Evolutionary conservation across 2,797 vertebrate species (phyloP).

Genomic region (Rhyacichthys aspro): DNA sequence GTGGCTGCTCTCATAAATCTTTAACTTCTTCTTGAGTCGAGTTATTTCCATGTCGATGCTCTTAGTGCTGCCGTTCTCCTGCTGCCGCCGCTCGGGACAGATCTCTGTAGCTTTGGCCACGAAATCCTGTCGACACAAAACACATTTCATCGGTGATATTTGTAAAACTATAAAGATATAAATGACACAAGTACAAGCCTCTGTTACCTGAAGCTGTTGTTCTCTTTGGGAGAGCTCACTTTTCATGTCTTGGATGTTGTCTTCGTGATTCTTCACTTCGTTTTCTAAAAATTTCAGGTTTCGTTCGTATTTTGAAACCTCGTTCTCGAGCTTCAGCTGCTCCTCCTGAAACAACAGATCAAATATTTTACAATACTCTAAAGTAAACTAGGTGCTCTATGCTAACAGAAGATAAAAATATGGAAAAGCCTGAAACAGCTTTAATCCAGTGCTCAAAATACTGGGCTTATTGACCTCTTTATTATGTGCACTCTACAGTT

Average conservation of each 20-base stretch:
- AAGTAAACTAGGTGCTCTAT: too few relatives aligned
- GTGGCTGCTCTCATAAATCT: constrained; percentile 64
- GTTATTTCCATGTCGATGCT: constrained; percentile 72
- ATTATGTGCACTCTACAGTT: too few relatives aligned
- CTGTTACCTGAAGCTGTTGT: constrained; percentile 51
- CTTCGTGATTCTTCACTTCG: constrained; percentile 36
- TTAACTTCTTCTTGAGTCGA: constrained; percentile 63
- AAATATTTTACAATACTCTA: background rate
- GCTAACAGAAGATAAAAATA: too few relatives aligned
- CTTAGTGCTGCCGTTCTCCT: constrained; percentile 52
- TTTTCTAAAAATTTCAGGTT: constrained; percentile 41
- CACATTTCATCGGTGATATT: background rate
- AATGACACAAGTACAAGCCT: background rate
- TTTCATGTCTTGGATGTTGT: constrained; percentile 46
- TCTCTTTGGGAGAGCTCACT: constrained; percentile 35
- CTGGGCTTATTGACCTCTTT: too few relatives aligned
- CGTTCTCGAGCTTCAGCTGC: constrained; percentile 49
- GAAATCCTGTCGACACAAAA: constrained; percentile 35
- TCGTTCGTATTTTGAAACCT: constrained; percentile 31
- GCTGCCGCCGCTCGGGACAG: constrained; percentile 62
- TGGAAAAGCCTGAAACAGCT: too few relatives aligned
- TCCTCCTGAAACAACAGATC: constrained; percentile 37
- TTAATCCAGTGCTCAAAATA: too few relatives aligned
- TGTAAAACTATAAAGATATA: background rate
- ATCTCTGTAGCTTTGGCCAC: constrained; percentile 65